phyloP scores from a whole-genome alignment of 1,140 invertebrate genomes.

The Mactra quadrangularis region DNA sequence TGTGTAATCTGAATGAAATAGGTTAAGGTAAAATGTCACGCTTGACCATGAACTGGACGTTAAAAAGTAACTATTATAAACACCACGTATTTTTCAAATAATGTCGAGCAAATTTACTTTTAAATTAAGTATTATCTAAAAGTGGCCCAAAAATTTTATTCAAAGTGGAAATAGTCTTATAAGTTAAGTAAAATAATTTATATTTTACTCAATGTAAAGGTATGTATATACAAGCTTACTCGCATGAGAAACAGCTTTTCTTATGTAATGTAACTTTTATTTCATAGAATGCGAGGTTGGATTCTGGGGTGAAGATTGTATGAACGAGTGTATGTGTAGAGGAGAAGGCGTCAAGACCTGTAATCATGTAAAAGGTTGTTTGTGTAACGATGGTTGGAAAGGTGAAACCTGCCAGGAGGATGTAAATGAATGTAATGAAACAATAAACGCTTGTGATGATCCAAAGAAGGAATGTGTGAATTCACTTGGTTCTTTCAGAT shows the following conservation, averaged over 20 bases:
- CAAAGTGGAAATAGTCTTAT: too few species aligned
- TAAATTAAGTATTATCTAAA: too few species aligned
- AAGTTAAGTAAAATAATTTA: not conserved
- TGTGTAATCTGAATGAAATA: too few species aligned
- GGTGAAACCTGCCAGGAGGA: slow-evolving; percentile 40
- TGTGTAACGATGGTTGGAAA: slow-evolving; percentile 35
- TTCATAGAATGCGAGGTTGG: slow-evolving; percentile 12
- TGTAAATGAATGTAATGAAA: slow-evolving; percentile 14
- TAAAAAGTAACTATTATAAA: too few species aligned
- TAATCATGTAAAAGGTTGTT: slow-evolving; percentile 34
- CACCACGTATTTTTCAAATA: too few species aligned
- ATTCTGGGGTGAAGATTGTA: slow-evolving; percentile 29
- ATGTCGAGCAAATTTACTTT: too few species aligned
- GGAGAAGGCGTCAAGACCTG: slow-evolving; percentile 11
- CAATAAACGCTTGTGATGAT: slow-evolving; percentile 6
- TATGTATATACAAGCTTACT: not conserved
- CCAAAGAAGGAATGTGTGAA: slow-evolving; percentile 11
- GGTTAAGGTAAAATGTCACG: too few species aligned
- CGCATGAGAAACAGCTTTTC: not conserved
- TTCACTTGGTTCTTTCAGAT: slow-evolving; percentile 4
- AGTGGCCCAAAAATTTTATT: too few species aligned
- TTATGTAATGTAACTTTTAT: not conserved
- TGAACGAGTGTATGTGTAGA: slow-evolving; percentile 26
- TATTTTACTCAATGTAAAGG: not conserved
- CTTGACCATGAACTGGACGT: too few species aligned